phyloP scores from a whole-genome alignment of 2,113 vertebrate genomes.

The Chaetops frenatus region DNA sequence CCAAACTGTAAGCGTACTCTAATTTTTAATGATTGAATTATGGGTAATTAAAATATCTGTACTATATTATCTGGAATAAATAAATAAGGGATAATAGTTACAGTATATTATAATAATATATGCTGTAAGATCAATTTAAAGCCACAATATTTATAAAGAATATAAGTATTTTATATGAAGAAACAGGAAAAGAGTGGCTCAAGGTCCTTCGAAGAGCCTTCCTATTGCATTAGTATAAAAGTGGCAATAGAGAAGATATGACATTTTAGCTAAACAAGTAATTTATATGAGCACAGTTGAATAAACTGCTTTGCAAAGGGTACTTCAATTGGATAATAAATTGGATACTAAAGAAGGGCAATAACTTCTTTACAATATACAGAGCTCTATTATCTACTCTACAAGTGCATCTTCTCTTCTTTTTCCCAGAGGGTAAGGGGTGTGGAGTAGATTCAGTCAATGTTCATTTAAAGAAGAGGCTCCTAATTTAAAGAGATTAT shows the following conservation, averaged over 20 bases:
- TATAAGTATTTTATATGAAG: slow-evolving; percentile 53
- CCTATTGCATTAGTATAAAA: slow-evolving; percentile 26
- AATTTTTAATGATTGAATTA: neutral
- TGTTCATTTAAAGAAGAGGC: neutral
- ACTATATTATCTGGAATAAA: neutral
- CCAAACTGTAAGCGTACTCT: neutral
- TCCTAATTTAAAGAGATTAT: slow-evolving; percentile 24
- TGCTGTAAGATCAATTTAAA: slow-evolving; percentile 18
- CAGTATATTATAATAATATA: neutral
- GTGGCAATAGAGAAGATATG: neutral
- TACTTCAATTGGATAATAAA: slow-evolving; percentile 5
- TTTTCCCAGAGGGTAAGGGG: neutral
- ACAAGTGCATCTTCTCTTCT: neutral
- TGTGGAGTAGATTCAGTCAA: neutral
- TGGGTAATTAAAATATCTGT: neutral
- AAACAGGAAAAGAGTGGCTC: slow-evolving; percentile 35
- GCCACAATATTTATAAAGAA: neutral
- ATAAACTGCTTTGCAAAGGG: slow-evolving; percentile 56
- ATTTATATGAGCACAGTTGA: neutral
- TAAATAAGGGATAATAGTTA: neutral
- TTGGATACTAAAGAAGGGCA: slow-evolving; percentile 6
- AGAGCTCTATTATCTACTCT: neutral
- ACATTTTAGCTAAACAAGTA: slow-evolving; percentile 38
- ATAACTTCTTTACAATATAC: slow-evolving; percentile 39
- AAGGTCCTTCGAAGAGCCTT: slow-evolving; percentile 14